Base-by-base conservation (phyloP, 2,797 vertebrate genomes). In the Pseudochaenichthys georgianus region DNA sequence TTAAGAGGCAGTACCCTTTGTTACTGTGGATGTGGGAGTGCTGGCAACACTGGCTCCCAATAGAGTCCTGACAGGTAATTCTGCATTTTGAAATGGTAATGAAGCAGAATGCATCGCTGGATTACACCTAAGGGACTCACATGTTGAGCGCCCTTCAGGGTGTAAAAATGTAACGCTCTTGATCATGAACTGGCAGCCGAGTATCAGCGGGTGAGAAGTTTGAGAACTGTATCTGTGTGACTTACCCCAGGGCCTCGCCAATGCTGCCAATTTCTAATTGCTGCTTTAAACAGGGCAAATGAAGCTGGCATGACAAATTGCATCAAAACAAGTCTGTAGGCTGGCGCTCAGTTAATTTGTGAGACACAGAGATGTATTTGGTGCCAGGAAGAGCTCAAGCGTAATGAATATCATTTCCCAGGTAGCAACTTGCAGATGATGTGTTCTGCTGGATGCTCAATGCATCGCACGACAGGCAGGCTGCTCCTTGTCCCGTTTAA, bases 291-390 rank as follows among this genome's bases (percentile, higher is more conserved):
- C 73, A 13, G 87, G 84, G 87, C 88, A 93, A 93, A 93, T 91
- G 89, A 92, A 92, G 87, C 87, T 89, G 90, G 89, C 90, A 86
- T 93, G 91, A 93, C 87, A 84, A 91, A 94, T 84, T 85, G 87
- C 66, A 64, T 94, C 90, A 91, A 91, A 93, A 92, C 88, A 94
- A 85, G 89, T 87, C 90, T 87, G 87, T 80, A 74, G 86, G 84
- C 81, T 73, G 73, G 80, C 34, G 63, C 78, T 77, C 78, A 41
- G 87, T 92, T 89, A 68, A 91, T 90, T 88, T 90, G 84, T 71
- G 78, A 91, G 83, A 90, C 87, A 65, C 71, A 66, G 83, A 80
- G 77, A 88, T 83, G 78, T 50, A 82, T 84, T 75, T 48, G 63
- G 73, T 82, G 88, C 80, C 87, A 90, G 85, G 80, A 83, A 85